These are phyloP conservation scores for Temnopleurus reevesii DNA, from an alignment of 53 echinoderm and acorn worm species.

Conservation along the genomic window DNA sequence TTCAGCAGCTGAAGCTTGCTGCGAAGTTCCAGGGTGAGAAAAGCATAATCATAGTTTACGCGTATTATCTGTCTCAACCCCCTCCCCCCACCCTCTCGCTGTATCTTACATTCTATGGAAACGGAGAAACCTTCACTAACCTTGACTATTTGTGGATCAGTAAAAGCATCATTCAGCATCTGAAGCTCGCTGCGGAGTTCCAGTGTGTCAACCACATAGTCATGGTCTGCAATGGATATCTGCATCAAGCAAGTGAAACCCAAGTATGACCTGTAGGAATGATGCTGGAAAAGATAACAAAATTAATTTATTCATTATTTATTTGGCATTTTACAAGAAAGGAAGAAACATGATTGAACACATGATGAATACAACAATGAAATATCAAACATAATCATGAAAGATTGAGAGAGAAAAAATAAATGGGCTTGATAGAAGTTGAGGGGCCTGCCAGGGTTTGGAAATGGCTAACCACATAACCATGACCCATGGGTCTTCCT, in stretches of 20 bases:
- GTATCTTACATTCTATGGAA: too few relatives aligned
- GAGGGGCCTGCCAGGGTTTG: too few relatives aligned
- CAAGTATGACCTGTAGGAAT: conserved; percentile 86
- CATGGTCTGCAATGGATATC: conserved; percentile 83
- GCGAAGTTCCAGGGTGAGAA: conserved; percentile 81
- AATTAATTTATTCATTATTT: too few relatives aligned
- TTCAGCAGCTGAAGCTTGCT: conserved; percentile 84
- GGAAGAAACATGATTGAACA: too few relatives aligned
- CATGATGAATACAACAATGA: too few relatives aligned
- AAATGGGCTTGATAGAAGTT: neutral
- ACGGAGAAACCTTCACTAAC: too few relatives aligned
- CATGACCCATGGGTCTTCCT: too few relatives aligned
- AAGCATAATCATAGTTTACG: conserved; percentile 74
- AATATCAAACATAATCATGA: too few relatives aligned
- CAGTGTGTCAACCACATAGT: conserved; percentile 90
- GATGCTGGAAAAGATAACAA: conserved; percentile 67
- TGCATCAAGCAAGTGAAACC: conserved; percentile 99
- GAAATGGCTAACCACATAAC: too few relatives aligned
- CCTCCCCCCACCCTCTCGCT: too few relatives aligned
- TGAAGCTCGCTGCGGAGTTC: conserved; percentile 87
- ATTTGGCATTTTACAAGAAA: too few relatives aligned
- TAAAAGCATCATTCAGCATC: conserved; percentile 89
- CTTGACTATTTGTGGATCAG: conserved; percentile 92
- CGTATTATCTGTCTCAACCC: conserved; percentile 93
- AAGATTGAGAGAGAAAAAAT: neutral